Evolutionary conservation across 2,113 vertebrate species (phyloP), one percentile per base, ranked within the genome.

Genomic region (Phrynosoma blainvillii): DNA sequence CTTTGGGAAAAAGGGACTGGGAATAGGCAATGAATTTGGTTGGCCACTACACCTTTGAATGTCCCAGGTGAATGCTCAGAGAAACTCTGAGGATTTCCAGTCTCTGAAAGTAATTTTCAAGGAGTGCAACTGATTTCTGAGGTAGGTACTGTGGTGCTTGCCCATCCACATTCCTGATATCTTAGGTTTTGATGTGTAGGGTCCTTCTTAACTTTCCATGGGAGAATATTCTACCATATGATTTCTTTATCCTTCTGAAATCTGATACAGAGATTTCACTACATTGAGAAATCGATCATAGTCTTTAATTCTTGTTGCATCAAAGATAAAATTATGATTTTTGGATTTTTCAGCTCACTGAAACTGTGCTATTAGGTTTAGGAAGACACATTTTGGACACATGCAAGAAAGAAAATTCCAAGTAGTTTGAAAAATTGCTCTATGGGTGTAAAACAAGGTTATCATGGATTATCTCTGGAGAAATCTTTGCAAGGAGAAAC

Each of bases 401-500:
- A 62, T 1, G 1, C 47, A 86, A 82, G 42, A 90, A 89, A 76
- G 36, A 88, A 78, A 36, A 23, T 87, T 54, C 52, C 12, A 3
- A 25, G 81, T 90, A 90, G 89, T 86, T 92, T 93, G 18, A 82
- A 40, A 40, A 89, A 82, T 91, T 93, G 82, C 94, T 92, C 91
- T 92, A 91, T 88, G 89, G 68, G 79, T 4, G 3, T 81, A 89
- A 47, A 87, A 79, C 36, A 94, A 87, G 73, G 23, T 78, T 30
- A 90, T 18, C 90, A 56, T 91, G 79, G 92, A 94, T 96, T 92
- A 74, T 93, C 89, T 86, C 92, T 84, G 84, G 79, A 62, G 91
- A 96, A 92, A 80, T 65, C 42, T 93, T 95, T 94, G 88, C 87
- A 89, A 71, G 5, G 86, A 73, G 78, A 93, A 90, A 94, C 95